These are phyloP conservation scores for Pygoscelis antarcticus DNA, from an alignment of 2,113 vertebrate genomes.

Conservation along the genomic window DNA sequence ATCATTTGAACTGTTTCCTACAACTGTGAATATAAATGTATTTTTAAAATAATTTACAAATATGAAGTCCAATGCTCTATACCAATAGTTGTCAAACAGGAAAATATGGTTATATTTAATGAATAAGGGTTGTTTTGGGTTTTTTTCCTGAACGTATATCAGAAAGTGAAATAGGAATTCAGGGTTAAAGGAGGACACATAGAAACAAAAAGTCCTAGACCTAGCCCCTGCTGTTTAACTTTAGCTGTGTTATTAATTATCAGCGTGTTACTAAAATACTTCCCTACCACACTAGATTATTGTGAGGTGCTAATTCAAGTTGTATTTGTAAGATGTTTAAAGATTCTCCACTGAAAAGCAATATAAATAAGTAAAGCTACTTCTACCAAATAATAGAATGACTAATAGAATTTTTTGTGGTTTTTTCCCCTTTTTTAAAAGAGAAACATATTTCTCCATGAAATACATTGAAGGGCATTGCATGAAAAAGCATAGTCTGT, in stretches of 20 bases:
- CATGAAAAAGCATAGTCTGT: neutral
- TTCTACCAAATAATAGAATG: neutral
- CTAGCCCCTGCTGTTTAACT: neutral
- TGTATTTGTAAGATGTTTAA: neutral
- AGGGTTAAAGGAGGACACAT: neutral
- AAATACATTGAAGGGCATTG: neutral
- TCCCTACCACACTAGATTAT: neutral
- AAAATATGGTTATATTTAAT: neutral
- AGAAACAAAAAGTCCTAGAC: neutral
- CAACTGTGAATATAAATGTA: neutral
- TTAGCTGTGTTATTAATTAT: neutral
- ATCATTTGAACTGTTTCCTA: neutral
- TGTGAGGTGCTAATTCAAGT: neutral
- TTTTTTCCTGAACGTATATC: neutral
- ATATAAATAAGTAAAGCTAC: neutral
- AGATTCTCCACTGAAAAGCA: neutral
- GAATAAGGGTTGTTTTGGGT: neutral
- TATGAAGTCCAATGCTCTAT: neutral
- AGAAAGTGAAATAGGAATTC: neutral
- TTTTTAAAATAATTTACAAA: neutral
- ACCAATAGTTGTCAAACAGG: neutral
- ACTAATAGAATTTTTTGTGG: neutral
- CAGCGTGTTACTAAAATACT: neutral
- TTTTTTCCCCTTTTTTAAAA: rapidly evolving
- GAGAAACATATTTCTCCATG: neutral